A percentile compares a stretch with the other conserved stretches of the same genome.
phyloP scores from a whole-genome alignment of 2,797 vertebrate species.

The Eremophila alpestris region DNA sequence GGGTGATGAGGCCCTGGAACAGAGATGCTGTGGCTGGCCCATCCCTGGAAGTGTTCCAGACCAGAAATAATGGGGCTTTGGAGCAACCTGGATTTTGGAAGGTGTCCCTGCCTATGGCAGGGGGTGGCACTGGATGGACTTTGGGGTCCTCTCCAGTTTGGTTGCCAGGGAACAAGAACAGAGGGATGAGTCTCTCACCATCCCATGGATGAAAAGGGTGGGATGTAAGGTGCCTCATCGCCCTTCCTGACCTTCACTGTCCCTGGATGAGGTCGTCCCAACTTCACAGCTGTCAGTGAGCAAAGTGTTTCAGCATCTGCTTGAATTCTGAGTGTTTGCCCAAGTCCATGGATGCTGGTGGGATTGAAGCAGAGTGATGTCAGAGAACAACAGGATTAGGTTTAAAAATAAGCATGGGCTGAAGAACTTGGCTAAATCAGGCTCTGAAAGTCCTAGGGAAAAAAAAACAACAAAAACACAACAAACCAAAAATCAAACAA shows the following conservation, averaged over 20 bases:
- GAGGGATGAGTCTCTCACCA: neutral
- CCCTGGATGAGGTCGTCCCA: neutral
- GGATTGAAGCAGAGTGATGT: neutral
- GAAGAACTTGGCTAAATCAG: neutral
- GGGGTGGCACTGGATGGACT: neutral
- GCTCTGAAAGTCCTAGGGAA: neutral
- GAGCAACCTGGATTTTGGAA: neutral
- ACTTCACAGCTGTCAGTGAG: neutral
- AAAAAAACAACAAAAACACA: neutral
- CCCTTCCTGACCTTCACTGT: neutral
- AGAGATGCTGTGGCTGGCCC: neutral
- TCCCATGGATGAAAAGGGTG: neutral
- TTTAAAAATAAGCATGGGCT: conserved; percentile 30
- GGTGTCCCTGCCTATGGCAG: neutral
- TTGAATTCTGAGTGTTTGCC: neutral
- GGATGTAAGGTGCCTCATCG: neutral
- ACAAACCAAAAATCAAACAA: neutral
- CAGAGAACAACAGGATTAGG: neutral
- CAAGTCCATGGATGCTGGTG: fast-evolving
- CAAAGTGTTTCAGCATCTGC: fast-evolving
- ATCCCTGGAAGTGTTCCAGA: neutral
- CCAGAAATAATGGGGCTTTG: fast-evolving
- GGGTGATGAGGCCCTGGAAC: neutral
- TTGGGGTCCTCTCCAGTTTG: neutral
- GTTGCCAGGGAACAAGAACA: neutral